Conservation (phyloP, 30 jellyfish, hydroid and myxozoan genomes). For the Cassiopea xamachana region DNA sequence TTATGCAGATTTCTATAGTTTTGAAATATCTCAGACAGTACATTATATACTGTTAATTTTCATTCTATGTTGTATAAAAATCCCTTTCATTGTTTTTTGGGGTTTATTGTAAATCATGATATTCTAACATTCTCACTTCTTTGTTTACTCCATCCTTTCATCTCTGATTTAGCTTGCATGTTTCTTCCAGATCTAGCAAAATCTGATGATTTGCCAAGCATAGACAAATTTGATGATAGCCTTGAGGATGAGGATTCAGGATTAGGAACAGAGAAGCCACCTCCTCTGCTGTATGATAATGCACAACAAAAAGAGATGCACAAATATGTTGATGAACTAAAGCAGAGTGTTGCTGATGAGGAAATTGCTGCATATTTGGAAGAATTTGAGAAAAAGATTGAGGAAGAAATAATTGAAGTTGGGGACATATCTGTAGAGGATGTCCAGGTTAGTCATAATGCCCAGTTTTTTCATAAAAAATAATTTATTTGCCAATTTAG, state of each 20-base stretch:
- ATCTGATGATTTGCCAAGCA: conserved; percentile 53
- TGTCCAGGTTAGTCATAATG: conserved; percentile 89
- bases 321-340: conserved; percentile 68
- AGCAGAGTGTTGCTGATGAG: conserved; percentile 88
- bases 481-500: no score
- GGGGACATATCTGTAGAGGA: conserved; percentile 92
- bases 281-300: conserved; percentile 65
- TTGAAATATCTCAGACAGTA: no score
- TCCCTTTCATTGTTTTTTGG: no score
- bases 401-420: conserved; percentile 85
- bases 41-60: no score
- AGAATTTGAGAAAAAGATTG: conserved; percentile 89
- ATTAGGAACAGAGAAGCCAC: conserved; percentile 49
- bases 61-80: no score
- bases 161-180: background rate
- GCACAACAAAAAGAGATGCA: conserved; percentile 71
- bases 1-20: no score
- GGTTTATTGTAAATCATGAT: no score
- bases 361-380: conserved; percentile 85
- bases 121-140: no score
- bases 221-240: conserved; percentile 31
- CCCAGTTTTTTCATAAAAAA: no score
- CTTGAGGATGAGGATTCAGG: conserved; percentile 32
- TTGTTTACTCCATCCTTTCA: no score
- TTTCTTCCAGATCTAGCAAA: conserved; percentile 16